Base-by-base conservation (phyloP, 2,888 invertebrate genomes). In the Pecten maximus region DNA sequence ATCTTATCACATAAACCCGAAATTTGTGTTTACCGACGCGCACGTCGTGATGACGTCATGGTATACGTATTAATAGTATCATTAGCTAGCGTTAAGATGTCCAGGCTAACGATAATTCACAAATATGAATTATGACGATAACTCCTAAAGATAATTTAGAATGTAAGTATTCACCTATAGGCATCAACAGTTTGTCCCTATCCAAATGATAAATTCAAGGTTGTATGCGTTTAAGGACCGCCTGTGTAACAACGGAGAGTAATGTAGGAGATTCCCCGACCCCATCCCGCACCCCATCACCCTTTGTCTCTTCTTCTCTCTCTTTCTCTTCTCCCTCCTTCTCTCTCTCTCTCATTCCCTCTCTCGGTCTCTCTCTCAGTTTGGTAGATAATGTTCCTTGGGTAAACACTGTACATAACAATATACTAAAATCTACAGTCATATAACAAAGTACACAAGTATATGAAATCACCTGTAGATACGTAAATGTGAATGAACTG, bases 321-420 rank as follows among this genome's bases (percentile, higher is more conserved):
- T 54, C 54, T 35, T 54, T 54, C 54, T 35, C n/a, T 44, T 50
- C 50, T 35, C 50, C 2, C 48, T 88, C n/a, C 2, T 54, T 12
- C n/a, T 35, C n/a, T 74, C 23, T 48, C 74, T 89, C 44, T 89
- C 44, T 88, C 54, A 28, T n/a, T 54, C 88, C 35, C 50, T 35
- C 50, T 28, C 48, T 88, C n/a, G 10, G 8, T 23, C 54, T 50
- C 54, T 54, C 35, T 40, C 54, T 50, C n/a, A 54, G 3, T 54
- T 23, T 54, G 19, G 44, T 44, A 44, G 35, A 10, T 74, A 23
- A 35, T 74, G 28, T 28, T 74, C 74, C 74, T 74, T 74, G 74
- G 28, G 35, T 74, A 74, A 74, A 74, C 74, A 74, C 35, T 28
- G 74, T 74, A 74, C 74, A 74, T 35, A 74, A 35, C 10, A 74